A percentile compares a stretch with the other conserved stretches of the same genome.
These are phyloP conservation scores for Prinia subflava DNA, from an alignment of 2,113 vertebrate species.

Conservation along the genomic window DNA sequence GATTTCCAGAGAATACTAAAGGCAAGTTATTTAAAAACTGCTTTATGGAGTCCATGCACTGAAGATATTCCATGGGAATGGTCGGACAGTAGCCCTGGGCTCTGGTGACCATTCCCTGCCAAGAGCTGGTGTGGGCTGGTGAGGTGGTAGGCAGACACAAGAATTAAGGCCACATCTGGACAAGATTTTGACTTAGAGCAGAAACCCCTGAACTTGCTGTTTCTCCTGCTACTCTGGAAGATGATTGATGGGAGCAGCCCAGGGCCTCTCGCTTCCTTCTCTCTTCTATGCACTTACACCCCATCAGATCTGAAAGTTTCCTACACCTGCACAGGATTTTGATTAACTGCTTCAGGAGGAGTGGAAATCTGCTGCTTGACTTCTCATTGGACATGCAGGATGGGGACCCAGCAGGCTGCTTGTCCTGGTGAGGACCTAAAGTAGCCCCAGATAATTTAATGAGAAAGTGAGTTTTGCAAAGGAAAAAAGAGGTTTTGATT, in stretches of 20 bases:
- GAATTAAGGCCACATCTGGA: neutral
- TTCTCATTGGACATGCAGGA: accelerated
- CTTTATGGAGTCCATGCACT: neutral
- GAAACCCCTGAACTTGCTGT: neutral
- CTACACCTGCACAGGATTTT: neutral
- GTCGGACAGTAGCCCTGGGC: neutral
- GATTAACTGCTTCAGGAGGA: neutral
- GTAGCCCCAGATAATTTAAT: neutral
- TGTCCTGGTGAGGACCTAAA: neutral
- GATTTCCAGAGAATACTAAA: neutral
- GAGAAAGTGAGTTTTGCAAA: neutral
- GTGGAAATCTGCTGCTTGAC: neutral
- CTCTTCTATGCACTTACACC: neutral
- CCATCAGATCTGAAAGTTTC: neutral
- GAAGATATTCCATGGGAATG: neutral
- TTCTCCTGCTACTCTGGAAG: neutral
- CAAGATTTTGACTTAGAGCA: neutral
- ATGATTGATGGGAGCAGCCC: neutral
- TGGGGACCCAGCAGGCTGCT: neutral
- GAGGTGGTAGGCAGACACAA: neutral
- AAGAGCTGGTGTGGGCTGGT: neutral
- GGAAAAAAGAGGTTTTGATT: neutral
- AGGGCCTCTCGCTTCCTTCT: neutral
- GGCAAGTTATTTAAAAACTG: neutral
- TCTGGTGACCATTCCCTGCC: neutral